A percentile compares a stretch with the other conserved stretches of the same genome.
These are phyloP conservation scores for Halocaridina rubra DNA, from an alignment of 2,888 invertebrate genomes.

Conservation along the genomic window DNA sequence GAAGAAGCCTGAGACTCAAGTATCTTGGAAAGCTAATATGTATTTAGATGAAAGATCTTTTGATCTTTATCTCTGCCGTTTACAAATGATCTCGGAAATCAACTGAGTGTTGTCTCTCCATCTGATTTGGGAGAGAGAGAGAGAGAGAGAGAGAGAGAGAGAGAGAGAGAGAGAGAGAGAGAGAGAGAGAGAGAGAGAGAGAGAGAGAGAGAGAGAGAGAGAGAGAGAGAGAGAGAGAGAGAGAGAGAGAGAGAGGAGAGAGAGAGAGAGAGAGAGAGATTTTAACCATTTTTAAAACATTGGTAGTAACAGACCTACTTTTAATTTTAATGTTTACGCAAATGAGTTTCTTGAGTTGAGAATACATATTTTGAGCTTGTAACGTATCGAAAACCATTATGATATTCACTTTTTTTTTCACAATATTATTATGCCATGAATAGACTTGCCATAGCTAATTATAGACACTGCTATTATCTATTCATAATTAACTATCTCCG, in stretches of 20 bases:
- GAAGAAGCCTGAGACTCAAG: no score
- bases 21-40: no score
- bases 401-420: neutral
- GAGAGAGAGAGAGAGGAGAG: neutral
- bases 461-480: no score
- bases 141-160: neutral
- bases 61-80: neutral
- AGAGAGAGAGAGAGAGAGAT: neutral
- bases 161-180: neutral
- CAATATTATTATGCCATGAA: neutral
- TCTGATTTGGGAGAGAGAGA: no score
- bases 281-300: neutral
- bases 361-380: no score
- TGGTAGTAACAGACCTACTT: no score
- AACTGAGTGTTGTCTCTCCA: neutral
- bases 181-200: neutral
- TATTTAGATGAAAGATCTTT: neutral
- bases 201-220: neutral
- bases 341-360: no score
- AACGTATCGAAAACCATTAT: no score
- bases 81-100: neutral
- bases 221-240: neutral
- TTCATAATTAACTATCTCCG: no score
- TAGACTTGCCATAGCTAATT: no score
- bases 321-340: no score